A percentile compares a stretch with the other conserved stretches of the same genome.
These are phyloP conservation scores for Malaclemys terrapin DNA, from an alignment of 2,113 vertebrate genomes.

Conservation along the genomic window DNA sequence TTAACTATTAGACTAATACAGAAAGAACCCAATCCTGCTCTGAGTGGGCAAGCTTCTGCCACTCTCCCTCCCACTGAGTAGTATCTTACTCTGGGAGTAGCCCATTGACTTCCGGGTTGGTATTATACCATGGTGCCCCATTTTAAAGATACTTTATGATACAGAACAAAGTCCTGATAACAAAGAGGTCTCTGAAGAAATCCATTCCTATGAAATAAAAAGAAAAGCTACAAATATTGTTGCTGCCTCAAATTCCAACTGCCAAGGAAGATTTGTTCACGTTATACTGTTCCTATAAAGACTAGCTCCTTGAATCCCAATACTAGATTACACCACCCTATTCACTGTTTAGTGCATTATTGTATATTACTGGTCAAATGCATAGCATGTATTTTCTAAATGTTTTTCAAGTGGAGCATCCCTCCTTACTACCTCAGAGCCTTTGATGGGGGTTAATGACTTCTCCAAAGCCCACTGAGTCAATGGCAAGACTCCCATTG, in stretches of 20 bases:
- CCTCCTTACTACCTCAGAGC: not conserved
- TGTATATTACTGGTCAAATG: not conserved
- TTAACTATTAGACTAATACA: not conserved
- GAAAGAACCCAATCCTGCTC: not conserved
- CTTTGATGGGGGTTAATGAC: not conserved
- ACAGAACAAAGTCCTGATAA: not conserved
- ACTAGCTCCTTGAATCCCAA: slow-evolving; percentile 2
- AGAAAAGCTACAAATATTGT: not conserved
- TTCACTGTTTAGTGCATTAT: slow-evolving; percentile 3
- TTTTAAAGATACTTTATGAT: not conserved
- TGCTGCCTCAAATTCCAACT: not conserved
- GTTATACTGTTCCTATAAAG: not conserved
- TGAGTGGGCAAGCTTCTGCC: not conserved
- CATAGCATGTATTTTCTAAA: not conserved
- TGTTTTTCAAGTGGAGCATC: not conserved
- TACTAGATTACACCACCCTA: not conserved
- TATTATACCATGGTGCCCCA: not conserved
- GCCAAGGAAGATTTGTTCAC: not conserved
- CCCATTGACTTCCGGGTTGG: not conserved
- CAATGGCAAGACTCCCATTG: not conserved
- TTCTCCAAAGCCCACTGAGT: not conserved
- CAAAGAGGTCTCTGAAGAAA: not conserved
- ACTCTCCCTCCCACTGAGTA: not conserved
- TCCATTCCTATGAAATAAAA: not conserved
- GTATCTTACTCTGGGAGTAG: not conserved